Conservation (phyloP, 1,140 invertebrate species). For the Eupeodes corollae region DNA sequence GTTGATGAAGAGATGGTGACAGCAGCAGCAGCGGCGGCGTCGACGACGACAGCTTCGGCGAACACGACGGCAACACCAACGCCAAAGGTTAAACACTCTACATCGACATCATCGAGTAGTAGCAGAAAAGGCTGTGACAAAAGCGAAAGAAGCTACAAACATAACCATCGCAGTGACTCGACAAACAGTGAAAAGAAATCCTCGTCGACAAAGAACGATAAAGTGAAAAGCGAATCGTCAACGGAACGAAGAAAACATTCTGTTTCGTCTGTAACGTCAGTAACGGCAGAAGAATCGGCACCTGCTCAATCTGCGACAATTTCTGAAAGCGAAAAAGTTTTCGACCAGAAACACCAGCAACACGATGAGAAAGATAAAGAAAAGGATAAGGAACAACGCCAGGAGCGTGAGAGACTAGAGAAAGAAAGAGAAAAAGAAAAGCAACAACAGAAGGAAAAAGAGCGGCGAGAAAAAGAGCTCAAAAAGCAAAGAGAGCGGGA, state of each 20-base stretch:
- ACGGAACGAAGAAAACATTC: too few relatives aligned
- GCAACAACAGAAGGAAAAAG: constrained; percentile 11
- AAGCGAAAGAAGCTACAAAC: constrained; percentile 20
- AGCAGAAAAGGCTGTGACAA: neutral
- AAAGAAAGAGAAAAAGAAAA: constrained; percentile 9
- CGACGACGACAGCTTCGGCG: neutral
- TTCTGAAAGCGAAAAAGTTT: constrained; percentile 14
- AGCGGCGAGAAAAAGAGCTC: constrained; percentile 11
- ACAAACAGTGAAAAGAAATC: constrained; percentile 4
- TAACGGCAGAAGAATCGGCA: too few relatives aligned
- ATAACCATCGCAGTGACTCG: constrained; percentile 23
- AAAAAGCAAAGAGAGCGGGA: constrained; percentile 14
- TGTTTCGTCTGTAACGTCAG: neutral
- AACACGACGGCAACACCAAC: neutral
- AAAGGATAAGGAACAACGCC: constrained; percentile 19
- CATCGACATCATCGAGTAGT: too few relatives aligned
- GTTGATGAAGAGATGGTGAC: neutral
- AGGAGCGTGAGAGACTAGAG: constrained; percentile 15
- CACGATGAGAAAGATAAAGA: constrained; percentile 32
- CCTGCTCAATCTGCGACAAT: too few relatives aligned
- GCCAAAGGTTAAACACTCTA: constrained; percentile 1
- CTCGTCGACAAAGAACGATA: constrained; percentile 16
- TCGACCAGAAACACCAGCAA: constrained; percentile 14
- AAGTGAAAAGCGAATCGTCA: constrained; percentile 15
- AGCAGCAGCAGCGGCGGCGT: constrained; percentile 1